Evolutionary conservation across 1,140 invertebrate genomes (phyloP), one percentile per base, ranked within the genome.

Genomic region (Nephila pilipes): DNA sequence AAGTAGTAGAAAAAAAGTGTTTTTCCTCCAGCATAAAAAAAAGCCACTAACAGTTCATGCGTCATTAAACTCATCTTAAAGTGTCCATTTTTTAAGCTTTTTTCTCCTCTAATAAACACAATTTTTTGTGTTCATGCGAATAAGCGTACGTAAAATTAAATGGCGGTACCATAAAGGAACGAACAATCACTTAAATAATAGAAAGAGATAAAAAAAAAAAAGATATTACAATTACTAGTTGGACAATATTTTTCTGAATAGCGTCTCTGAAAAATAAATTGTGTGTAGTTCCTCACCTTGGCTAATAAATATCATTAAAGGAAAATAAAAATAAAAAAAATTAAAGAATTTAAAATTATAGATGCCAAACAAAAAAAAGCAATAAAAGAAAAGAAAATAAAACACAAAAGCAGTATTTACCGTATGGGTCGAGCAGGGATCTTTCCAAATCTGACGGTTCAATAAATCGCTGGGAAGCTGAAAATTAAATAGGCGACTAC

Each of bases 401-500:
- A 85, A 75, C 75, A 58, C 36, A 90, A 55, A 75, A 32, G 29
- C 16, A 65, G 36, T 93, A 93, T 87, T 93, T 93, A 93, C 91
- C 91, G 54, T 93, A 93, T n/a, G 91, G 91, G 65, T 93, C 91
- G 25, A 93, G 58, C n/a, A 93, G 83, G 5, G 91, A 79, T 87
- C 91, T 8, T 93, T 93, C 91, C 91, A 93, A 93, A 36, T 87
- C 91, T 10, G 81, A 32, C 5, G 83, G 65, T 65, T 93, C 91
- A 14, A 87, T 79, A 60, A 58, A 93, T 36, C 91, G 80, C n/a
- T 92, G 91, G 29, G 91, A 75, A 87, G 85, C 91, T 93, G 91
- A 38, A 92, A 93, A 87, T 93, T 46, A 93, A 93, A 87, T 38
- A 85, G 36, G 36, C 32, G 29, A 57, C 89, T 93, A 93, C 60